These are phyloP conservation scores for Pocota personata DNA, from an alignment of 2,888 invertebrate genomes.

Conservation along the genomic window DNA sequence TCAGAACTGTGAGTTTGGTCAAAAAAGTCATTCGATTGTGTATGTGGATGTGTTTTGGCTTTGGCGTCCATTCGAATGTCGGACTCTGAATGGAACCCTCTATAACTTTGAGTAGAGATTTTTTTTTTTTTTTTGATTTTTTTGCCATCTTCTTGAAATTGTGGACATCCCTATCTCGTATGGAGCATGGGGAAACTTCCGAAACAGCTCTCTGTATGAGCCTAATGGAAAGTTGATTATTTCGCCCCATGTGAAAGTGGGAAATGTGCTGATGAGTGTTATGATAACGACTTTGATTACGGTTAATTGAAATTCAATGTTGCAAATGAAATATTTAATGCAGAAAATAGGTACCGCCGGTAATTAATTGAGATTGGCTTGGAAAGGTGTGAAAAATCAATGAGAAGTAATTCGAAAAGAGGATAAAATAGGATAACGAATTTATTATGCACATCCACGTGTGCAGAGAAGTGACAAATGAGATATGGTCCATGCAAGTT, in stretches of 20 bases:
- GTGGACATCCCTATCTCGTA: background rate
- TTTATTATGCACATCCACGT: background rate
- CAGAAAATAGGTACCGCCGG: background rate
- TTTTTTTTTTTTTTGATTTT: background rate
- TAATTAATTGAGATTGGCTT: background rate
- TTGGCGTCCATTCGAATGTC: slow-evolving; percentile 6
- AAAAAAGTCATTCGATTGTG: background rate
- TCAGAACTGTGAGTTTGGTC: background rate
- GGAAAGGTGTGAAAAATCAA: background rate
- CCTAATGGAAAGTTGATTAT: slow-evolving; percentile 49
- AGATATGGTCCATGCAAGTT: no score
- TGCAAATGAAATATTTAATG: background rate
- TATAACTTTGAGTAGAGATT: background rate
- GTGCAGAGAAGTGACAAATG: background rate
- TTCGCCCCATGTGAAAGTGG: background rate
- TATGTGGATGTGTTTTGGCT: background rate
- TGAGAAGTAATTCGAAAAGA: background rate
- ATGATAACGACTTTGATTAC: slow-evolving; percentile 47
- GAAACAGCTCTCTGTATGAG: slow-evolving; percentile 12
- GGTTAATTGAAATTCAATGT: slow-evolving; percentile 58
- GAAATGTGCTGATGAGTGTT: slow-evolving; percentile 20
- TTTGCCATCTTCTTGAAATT: background rate
- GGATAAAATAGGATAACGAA: background rate
- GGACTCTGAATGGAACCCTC: background rate
- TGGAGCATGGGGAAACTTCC: background rate